A percentile compares a stretch with the other conserved stretches of the same genome.
phyloP scores from a whole-genome alignment of 1,140 invertebrate genomes.

The Gonioctena quinquepunctata region DNA sequence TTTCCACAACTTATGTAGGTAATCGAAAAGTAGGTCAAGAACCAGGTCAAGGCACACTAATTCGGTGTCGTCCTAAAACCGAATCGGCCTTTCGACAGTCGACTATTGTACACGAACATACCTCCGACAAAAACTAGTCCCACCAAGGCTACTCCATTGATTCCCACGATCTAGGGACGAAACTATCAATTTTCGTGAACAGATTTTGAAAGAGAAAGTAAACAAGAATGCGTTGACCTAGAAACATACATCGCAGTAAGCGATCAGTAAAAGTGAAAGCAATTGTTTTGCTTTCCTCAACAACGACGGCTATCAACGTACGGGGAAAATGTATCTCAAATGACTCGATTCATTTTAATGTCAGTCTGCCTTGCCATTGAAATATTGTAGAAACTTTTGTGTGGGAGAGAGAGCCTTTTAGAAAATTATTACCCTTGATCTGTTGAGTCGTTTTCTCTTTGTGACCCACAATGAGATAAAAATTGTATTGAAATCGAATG shows the following conservation, averaged over 20 bases:
- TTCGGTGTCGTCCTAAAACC: neutral
- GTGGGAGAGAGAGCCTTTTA: constrained; percentile 9
- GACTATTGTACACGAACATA: neutral
- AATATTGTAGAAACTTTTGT: constrained; percentile 9
- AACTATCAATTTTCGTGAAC: constrained; percentile 5
- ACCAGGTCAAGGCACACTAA: neutral
- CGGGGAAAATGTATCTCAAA: neutral
- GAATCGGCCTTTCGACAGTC: neutral
- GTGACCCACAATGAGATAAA: constrained; percentile 5
- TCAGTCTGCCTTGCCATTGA: neutral
- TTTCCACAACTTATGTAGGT: too few relatives aligned
- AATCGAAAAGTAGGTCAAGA: neutral
- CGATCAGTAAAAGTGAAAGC: constrained; percentile 10
- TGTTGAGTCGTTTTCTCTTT: neutral
- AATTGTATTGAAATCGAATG: neutral
- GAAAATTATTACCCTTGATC: neutral
- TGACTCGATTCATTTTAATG: neutral
- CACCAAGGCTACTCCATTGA: neutral
- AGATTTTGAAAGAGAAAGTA: constrained; percentile 13
- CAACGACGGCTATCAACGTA: neutral
- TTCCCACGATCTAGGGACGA: neutral
- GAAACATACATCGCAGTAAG: constrained; percentile 6
- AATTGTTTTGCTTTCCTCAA: constrained; percentile 7
- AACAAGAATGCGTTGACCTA: constrained; percentile 10
- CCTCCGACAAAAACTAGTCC: neutral